A percentile compares a stretch with the other conserved stretches of the same genome.
Evolutionary conservation across 2,113 vertebrate genomes (phyloP).

Genomic region (Callorhinus ursinus): DNA sequence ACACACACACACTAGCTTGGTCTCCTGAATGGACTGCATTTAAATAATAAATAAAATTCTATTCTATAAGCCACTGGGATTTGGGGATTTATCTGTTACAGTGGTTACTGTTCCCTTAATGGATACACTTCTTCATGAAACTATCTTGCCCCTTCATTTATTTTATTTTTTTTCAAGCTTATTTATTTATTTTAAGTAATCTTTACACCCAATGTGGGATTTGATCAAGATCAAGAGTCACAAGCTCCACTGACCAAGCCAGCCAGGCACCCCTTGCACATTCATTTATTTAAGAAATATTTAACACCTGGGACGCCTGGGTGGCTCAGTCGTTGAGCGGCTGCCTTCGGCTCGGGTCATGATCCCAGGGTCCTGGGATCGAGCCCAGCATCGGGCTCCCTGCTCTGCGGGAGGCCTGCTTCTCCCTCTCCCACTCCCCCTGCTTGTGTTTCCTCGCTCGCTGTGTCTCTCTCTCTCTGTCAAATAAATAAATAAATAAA

Average conservation of each 20-base stretch:
- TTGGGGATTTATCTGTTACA: background rate
- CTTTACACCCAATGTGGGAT: background rate
- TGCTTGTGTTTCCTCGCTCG: too few relatives aligned
- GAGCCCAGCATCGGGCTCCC: too few relatives aligned
- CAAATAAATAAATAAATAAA: too few relatives aligned
- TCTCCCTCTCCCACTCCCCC: too few relatives aligned
- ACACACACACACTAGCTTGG: background rate
- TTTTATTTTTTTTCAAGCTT: background rate
- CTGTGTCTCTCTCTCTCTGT: too few relatives aligned
- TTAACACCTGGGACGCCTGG: background rate
- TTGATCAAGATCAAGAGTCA: background rate
- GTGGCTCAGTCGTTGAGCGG: too few relatives aligned
- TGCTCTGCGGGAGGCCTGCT: too few relatives aligned
- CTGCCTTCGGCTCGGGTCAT: too few relatives aligned
- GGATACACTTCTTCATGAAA: background rate
- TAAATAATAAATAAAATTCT: background rate
- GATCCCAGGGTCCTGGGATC: too few relatives aligned
- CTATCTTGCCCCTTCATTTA: background rate
- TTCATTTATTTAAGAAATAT: background rate
- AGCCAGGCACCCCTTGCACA: background rate
- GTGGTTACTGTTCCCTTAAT: background rate
- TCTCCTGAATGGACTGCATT: background rate
- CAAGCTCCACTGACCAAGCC: background rate
- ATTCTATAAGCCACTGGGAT: background rate
- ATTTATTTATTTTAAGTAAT: background rate